phyloP scores from a whole-genome alignment of 2,888 invertebrate species.

The Melolontha melolontha region DNA sequence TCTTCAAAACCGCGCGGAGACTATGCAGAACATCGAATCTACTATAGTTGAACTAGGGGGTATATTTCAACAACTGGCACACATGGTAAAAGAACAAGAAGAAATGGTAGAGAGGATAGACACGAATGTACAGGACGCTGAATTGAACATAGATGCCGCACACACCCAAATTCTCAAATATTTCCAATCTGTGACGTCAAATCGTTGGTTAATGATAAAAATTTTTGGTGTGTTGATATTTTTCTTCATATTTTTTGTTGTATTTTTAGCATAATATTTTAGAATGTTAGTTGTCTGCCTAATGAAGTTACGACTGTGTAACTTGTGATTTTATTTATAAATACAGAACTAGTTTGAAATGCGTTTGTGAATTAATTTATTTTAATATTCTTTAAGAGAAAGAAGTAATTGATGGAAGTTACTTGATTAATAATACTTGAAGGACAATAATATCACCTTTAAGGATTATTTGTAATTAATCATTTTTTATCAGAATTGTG shows the following conservation, averaged over 20 bases:
- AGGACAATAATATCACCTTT: no score
- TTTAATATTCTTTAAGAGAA: no score
- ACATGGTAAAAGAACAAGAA: slow-evolving; percentile 98
- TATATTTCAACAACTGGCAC: slow-evolving; percentile 95
- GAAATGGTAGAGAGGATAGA: slow-evolving; percentile 99
- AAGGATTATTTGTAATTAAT: no score
- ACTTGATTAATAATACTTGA: no score
- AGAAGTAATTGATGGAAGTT: no score
- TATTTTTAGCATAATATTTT: slow-evolving; percentile 82
- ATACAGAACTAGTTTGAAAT: no score
- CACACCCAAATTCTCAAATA: slow-evolving; percentile 97
- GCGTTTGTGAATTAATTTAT: neutral
- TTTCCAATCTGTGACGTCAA: slow-evolving; percentile 96
- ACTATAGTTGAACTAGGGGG: slow-evolving; percentile 99
- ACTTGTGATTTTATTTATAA: neutral
- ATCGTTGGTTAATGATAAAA: slow-evolving; percentile 99
- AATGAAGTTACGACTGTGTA: slow-evolving; percentile 11
- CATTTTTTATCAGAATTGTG: no score
- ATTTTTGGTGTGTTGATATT: slow-evolving; percentile 98
- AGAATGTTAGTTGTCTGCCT: neutral
- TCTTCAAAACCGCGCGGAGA: slow-evolving; percentile 92
- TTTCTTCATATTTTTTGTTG: slow-evolving; percentile 98
- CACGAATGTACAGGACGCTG: slow-evolving; percentile 94
- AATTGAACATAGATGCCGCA: slow-evolving; percentile 97
- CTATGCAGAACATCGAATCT: slow-evolving; percentile 99